Evolutionary conservation across 1,140 invertebrate species (phyloP).

Genomic region (Macrosteles quadrilineatus): DNA sequence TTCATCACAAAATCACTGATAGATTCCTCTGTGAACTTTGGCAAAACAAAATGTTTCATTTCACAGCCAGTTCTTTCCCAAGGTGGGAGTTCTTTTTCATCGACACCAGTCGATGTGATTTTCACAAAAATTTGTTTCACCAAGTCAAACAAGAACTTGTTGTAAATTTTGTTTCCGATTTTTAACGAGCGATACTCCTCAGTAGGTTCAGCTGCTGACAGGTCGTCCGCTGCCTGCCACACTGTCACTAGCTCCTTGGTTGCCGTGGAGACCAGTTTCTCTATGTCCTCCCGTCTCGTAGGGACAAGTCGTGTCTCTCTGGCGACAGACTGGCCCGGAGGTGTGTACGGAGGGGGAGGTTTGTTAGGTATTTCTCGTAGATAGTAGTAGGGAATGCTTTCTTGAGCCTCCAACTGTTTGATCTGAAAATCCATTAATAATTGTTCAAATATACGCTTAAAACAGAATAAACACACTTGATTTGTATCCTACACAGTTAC

Average conservation of each 20-base stretch:
- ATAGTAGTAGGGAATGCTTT: slow-evolving; percentile 58
- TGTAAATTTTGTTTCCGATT: slow-evolving; percentile 51
- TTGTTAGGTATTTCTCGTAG: slow-evolving; percentile 70
- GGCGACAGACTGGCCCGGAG: slow-evolving; percentile 47
- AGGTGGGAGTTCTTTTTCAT: slow-evolving; percentile 54
- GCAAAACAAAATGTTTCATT: slow-evolving; percentile 33
- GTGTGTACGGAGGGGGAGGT: slow-evolving; percentile 70
- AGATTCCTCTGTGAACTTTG: slow-evolving; percentile 48
- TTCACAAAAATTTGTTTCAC: slow-evolving; percentile 62
- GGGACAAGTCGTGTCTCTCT: slow-evolving; percentile 45
- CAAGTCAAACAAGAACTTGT: slow-evolving; percentile 64
- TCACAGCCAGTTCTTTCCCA: slow-evolving; percentile 54
- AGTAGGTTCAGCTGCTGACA: slow-evolving; percentile 49
- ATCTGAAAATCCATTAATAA: slow-evolving; percentile 57
- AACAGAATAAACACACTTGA: too few species aligned
- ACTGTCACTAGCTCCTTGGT: slow-evolving; percentile 50
- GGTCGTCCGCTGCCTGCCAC: slow-evolving; percentile 47
- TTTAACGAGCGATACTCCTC: slow-evolving; percentile 50
- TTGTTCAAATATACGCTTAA: too few species aligned
- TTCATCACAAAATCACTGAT: slow-evolving; percentile 57
- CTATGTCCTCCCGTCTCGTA: slow-evolving; percentile 53
- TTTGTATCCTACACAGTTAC: too few species aligned
- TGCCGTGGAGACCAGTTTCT: slow-evolving; percentile 52
- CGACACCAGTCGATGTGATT: slow-evolving; percentile 52
- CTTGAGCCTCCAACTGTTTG: slow-evolving; percentile 58